These are phyloP conservation scores for Ascidia mentula DNA, from an alignment of 23 tunicate genomes.

Conservation along the genomic window DNA sequence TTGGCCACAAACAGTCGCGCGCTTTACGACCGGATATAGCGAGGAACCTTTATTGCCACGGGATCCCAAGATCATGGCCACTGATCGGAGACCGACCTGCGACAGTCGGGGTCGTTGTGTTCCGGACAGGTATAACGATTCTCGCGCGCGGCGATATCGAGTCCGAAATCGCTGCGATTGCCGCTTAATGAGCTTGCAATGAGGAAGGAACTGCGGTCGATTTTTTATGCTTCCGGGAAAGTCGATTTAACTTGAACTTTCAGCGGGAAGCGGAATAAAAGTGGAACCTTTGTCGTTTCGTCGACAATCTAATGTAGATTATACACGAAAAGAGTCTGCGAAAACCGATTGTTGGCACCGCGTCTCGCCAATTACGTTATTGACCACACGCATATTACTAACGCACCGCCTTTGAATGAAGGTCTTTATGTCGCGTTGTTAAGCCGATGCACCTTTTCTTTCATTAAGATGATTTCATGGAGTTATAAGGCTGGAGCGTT, in stretches of 20 bases:
- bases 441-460: neutral
- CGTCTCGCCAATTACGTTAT: constrained; percentile 1
- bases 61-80: neutral
- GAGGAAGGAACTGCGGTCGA: no score
- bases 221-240: no score
- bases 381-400: no score
- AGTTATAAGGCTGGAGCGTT: neutral
- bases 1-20: neutral
- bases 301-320: no score
- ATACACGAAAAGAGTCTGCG: no score
- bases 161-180: neutral
- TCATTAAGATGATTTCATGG: neutral
- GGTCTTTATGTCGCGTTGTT: neutral
- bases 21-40: neutral
- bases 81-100: neutral
- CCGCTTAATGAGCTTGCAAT: neutral
- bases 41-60: neutral
- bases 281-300: no score
- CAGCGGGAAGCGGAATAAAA: no score
- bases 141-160: neutral
- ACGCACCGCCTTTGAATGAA: neutral
- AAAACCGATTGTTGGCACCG: neutral
- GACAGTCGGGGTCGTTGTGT: neutral
- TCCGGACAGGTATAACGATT: neutral
- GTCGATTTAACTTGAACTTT: no score